Conservation (phyloP, 2,888 invertebrate genomes). For the Euplagia quadripunctaria region DNA sequence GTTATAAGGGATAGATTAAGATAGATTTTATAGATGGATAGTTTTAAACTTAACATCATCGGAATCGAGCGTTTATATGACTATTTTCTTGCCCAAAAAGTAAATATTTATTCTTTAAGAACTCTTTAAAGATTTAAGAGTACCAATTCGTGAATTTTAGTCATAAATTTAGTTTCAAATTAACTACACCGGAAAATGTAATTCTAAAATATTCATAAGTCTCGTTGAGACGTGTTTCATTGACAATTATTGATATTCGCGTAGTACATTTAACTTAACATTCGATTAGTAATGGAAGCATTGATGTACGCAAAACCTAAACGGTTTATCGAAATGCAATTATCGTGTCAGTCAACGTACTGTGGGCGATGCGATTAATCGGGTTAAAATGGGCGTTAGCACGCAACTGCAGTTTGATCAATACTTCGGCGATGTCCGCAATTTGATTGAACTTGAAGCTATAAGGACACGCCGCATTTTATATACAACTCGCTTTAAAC, state of each 20-base stretch:
- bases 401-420: constrained; percentile 78
- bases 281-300: constrained; percentile 35
- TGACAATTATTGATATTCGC: background rate
- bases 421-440: constrained; percentile 55
- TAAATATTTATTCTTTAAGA: background rate
- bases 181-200: background rate
- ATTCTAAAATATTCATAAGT: background rate
- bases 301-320: constrained; percentile 35
- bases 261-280: constrained; percentile 3
- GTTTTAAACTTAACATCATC: background rate
- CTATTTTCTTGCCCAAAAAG: background rate
- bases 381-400: constrained; percentile 60
- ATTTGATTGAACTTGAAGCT: constrained; percentile 37
- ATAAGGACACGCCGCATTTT: background rate
- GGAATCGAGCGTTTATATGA: background rate
- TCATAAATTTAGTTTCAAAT: background rate
- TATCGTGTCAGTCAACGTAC: constrained; percentile 71
- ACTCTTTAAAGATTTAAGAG: background rate
- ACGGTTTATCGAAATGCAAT: constrained; percentile 62
- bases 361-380: constrained; percentile 66
- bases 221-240: background rate
- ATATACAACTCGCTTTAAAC: background rate
- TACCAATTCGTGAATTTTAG: background rate
- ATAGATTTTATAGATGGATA: no score
- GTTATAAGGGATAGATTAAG: no score